Evolutionary conservation across 2,113 vertebrate genomes (phyloP).

Genomic region (Solea solea): DNA sequence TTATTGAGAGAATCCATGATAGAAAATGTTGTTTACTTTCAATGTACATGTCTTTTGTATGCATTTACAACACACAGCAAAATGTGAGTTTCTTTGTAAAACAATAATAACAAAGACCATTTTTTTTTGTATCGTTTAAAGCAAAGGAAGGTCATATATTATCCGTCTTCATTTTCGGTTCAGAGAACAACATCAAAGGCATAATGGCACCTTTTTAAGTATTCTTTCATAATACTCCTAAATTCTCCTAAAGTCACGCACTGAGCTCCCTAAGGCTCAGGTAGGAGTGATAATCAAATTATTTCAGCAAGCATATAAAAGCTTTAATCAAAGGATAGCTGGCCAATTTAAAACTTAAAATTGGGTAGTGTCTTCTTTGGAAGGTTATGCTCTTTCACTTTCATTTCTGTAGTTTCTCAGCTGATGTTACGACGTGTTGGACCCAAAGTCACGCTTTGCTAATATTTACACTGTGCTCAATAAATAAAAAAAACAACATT

Average conservation of each 20-base stretch:
- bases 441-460: constrained; percentile 44
- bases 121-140: constrained; percentile 47
- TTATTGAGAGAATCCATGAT: constrained; percentile 14
- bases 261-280: constrained; percentile 53
- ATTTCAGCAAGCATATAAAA: constrained; percentile 53
- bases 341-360: constrained; percentile 47
- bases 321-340: constrained; percentile 53
- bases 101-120: constrained; percentile 10
- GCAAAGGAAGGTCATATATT: constrained; percentile 13
- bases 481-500: constrained; percentile 45
- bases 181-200: constrained; percentile 56
- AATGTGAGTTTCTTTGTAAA: constrained; percentile 10
- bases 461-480: constrained; percentile 23
- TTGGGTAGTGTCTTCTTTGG: constrained; percentile 56
- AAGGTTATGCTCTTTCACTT: constrained; percentile 25
- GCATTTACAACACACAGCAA: not conserved
- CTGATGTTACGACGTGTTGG: not conserved
- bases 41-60: not conserved
- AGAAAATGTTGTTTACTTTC: constrained; percentile 12
- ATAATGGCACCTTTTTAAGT: constrained; percentile 54
- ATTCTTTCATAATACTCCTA: constrained; percentile 56
- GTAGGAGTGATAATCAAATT: constrained; percentile 65
- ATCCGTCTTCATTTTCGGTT: constrained; percentile 47
- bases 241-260: constrained; percentile 56
- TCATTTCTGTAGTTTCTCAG: constrained; percentile 17